Conservation (phyloP, 2,797 vertebrate species). For the Eremophila alpestris region DNA sequence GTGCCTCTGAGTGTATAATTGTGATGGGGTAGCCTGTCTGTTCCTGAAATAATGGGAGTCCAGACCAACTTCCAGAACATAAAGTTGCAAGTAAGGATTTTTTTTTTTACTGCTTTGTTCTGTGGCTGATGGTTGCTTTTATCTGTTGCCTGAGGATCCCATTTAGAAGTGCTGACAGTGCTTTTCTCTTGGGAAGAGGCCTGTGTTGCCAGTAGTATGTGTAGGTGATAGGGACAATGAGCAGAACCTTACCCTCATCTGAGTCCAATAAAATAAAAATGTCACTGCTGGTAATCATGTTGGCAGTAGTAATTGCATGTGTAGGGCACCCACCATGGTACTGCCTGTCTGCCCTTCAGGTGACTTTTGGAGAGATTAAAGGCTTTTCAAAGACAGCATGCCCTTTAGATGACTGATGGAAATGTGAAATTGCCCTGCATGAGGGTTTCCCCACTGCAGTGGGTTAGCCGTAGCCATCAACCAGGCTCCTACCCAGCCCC, state of each 20-base stretch:
- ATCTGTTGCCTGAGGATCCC: neutral
- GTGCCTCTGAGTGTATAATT: neutral
- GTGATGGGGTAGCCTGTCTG: neutral
- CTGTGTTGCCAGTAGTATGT: neutral
- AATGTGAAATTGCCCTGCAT: neutral
- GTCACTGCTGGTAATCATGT: neutral
- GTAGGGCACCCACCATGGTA: accelerated
- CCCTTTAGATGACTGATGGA: neutral
- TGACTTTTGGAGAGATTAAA: neutral
- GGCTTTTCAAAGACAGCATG: neutral
- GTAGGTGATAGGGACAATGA: neutral
- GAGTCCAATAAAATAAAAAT: neutral
- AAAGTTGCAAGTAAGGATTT: neutral
- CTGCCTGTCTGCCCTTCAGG: neutral
- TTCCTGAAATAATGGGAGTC: neutral
- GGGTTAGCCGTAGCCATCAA: neutral
- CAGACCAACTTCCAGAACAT: neutral
- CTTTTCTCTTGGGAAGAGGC: neutral
- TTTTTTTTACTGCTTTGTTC: neutral
- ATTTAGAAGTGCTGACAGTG: conserved; percentile 1
- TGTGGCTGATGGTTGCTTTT: neutral
- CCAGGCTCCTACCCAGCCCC: neutral
- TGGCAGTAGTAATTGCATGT: neutral
- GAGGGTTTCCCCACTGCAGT: neutral
- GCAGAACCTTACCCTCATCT: conserved; percentile 3